These are phyloP conservation scores for Isoperla grammatica DNA, from an alignment of 2,888 invertebrate species.

Conservation along the genomic window DNA sequence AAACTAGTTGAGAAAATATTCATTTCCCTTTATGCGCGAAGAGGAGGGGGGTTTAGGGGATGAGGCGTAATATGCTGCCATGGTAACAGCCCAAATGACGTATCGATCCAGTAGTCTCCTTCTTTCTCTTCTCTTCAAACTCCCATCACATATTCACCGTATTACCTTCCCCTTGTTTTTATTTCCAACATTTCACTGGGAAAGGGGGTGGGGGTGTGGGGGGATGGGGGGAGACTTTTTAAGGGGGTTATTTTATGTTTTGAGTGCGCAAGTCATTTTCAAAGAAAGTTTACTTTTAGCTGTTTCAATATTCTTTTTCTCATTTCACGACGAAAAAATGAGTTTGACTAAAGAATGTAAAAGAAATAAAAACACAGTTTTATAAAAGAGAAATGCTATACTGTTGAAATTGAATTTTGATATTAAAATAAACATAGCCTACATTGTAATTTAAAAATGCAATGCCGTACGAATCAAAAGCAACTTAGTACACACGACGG, in stretches of 20 bases:
- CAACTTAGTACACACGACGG: background rate
- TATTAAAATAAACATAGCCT: constrained; percentile 31
- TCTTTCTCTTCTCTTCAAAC: constrained; percentile 34
- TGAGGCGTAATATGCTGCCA: constrained; percentile 42
- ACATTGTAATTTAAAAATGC: constrained; percentile 7
- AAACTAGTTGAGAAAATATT: constrained; percentile 28
- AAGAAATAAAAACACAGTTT: constrained; percentile 27
- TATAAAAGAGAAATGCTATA: constrained; percentile 28
- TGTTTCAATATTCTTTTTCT: constrained; percentile 39
- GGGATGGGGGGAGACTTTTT: constrained; percentile 33
- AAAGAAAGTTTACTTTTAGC: constrained; percentile 38
- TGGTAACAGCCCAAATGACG: constrained; percentile 51
- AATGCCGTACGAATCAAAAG: background rate
- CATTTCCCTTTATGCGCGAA: constrained; percentile 23
- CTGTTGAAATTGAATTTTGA: constrained; percentile 31
- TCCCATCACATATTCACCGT: constrained; percentile 47
- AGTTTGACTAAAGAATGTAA: constrained; percentile 19
- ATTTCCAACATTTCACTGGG: constrained; percentile 39
- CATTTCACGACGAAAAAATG: constrained; percentile 32
- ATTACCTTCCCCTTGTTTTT: constrained; percentile 45
- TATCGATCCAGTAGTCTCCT: constrained; percentile 42
- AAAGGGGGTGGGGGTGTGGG: constrained; percentile 22
- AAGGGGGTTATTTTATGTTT: constrained; percentile 29
- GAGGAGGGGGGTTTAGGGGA: constrained; percentile 22
- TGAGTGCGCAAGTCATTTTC: constrained; percentile 31